A percentile compares a stretch with the other conserved stretches of the same genome.
phyloP scores from a whole-genome alignment of 2,113 vertebrate genomes.

The Odocoileus virginianus region DNA sequence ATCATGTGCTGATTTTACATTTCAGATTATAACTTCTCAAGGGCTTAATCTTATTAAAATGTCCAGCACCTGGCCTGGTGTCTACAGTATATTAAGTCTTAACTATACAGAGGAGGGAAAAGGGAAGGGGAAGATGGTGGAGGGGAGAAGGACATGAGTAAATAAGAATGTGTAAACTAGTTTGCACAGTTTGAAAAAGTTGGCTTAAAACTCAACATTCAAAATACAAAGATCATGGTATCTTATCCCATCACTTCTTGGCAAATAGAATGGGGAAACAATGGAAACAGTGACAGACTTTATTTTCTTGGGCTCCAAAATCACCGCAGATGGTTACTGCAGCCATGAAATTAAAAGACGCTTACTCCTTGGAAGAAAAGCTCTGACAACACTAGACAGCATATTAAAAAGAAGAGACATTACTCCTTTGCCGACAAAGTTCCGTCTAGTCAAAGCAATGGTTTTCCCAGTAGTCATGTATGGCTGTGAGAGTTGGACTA shows the following conservation, averaged over 20 bases:
- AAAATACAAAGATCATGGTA: not conserved
- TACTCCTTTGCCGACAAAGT: not conserved
- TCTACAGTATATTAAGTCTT: not conserved
- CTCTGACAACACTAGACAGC: not conserved
- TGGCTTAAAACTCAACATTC: not conserved
- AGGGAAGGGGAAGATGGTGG: not conserved
- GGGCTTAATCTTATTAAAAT: not conserved
- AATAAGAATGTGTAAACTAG: not conserved
- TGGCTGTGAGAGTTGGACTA: not conserved
- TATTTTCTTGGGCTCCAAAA: not conserved
- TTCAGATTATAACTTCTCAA: not conserved
- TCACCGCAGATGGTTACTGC: not conserved
- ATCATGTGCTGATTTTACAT: not conserved
- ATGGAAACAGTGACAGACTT: not conserved
- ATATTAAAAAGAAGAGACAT: not conserved
- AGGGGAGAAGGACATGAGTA: not conserved
- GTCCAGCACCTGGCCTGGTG: not conserved
- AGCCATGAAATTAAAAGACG: not conserved
- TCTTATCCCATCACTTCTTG: not conserved
- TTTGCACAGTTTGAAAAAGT: not conserved
- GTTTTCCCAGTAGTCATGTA: not conserved
- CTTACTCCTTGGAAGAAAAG: not conserved
- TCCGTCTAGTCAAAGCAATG: not conserved
- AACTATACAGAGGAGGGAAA: not conserved
- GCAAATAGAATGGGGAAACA: not conserved